phyloP scores from a whole-genome alignment of 35 echinoderm and acorn worm species.

The Lytechinus pictus region DNA sequence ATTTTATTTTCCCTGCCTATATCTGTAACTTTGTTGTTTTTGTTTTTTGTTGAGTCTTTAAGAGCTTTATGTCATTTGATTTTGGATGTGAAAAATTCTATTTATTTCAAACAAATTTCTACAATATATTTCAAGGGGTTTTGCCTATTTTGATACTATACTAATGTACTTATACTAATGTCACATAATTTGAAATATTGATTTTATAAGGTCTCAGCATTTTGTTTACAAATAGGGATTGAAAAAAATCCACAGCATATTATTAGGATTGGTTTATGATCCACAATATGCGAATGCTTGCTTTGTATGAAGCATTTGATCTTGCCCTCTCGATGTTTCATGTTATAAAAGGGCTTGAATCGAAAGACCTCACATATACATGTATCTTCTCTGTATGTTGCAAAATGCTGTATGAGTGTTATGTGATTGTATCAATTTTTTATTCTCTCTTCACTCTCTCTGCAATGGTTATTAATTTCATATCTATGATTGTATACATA shows the following conservation, averaged over 20 bases:
- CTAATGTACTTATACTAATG: neutral
- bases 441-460: neutral
- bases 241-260: neutral
- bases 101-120: neutral
- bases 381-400: neutral
- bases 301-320: neutral
- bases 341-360: neutral
- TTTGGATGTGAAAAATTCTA: neutral
- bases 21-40: neutral
- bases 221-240: neutral
- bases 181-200: neutral
- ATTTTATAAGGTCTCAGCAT: neutral
- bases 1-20: neutral
- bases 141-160: neutral
- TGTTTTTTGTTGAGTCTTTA: neutral
- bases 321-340: neutral
- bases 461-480: neutral
- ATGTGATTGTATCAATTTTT: neutral
- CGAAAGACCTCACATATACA: neutral
- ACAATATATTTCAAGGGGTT: neutral
- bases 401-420: neutral
- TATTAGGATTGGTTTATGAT: neutral
- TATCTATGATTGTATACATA: neutral
- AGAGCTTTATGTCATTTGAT: neutral
- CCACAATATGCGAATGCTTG: neutral